These are phyloP conservation scores for Calyptomena viridis DNA, from an alignment of 2,113 vertebrate genomes.

Conservation along the genomic window DNA sequence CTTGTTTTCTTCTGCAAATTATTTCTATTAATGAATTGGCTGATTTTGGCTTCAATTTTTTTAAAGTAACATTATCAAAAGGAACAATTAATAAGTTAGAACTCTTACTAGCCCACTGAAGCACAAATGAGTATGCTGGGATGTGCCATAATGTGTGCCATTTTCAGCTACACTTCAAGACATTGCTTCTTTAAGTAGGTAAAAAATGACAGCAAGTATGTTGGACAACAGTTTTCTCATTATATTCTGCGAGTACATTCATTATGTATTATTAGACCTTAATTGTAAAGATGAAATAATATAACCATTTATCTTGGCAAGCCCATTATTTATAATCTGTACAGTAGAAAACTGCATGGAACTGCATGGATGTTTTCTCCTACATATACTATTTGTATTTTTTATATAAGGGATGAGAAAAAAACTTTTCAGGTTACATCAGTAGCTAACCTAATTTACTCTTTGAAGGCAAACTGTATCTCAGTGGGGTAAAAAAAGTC, in stretches of 20 bases:
- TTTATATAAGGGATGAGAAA: neutral
- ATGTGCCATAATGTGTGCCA: neutral
- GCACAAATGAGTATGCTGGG: neutral
- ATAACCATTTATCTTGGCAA: conserved; percentile 40
- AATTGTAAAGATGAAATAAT: conserved; percentile 32
- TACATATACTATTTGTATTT: neutral
- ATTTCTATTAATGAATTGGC: neutral
- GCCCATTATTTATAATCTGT: neutral
- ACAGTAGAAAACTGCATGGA: neutral
- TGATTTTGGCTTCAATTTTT: neutral
- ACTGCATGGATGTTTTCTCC: neutral
- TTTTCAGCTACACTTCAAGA: conserved; percentile 9
- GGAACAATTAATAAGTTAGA: conserved; percentile 21
- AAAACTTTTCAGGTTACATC: conserved; percentile 12
- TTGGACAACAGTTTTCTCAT: conserved; percentile 21
- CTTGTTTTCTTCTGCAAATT: conserved; percentile 25
- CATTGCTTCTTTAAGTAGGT: conserved; percentile 7
- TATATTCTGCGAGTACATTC: conserved; percentile 19
- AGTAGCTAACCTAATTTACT: conserved; percentile 9
- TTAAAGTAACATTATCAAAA: neutral
- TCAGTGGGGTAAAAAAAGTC: neutral
- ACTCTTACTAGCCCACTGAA: neutral
- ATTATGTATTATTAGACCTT: conserved; percentile 41
- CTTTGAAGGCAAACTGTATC: conserved; percentile 44
- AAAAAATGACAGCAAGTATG: conserved; percentile 26